Evolutionary conservation across 2,113 vertebrate species (phyloP), one percentile per base, ranked within the genome.

Genomic region (Oreotragus oreotragus): DNA sequence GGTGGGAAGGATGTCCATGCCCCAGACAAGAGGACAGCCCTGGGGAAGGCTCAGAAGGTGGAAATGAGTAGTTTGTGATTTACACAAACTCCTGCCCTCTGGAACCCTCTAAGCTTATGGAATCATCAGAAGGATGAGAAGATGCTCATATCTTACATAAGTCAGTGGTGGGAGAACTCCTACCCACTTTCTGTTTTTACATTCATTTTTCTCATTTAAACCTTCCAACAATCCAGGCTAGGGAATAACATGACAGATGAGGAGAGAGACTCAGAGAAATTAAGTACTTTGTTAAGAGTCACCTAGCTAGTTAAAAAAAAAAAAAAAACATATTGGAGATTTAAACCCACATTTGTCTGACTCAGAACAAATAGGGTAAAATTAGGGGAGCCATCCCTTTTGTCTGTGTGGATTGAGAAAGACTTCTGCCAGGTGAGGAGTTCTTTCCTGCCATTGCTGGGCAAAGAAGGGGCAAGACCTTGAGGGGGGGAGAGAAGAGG

Each of bases 201-300:
- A 36, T 85, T 88, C 13, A 28, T 49, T 62, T 21, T 49, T 77
- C 58, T 92, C 15, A 81, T 27, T 88, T 58, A 73, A 95, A 45
- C 76, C 16, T 85, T 60, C 70, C 25, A 92, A 27, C 64, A 94
- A 19, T 14, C 28, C 60, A 95, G 21, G 39, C 88, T 88, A 85
- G 88, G 43, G 73, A 5, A 17, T 96, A 66, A 58, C 30, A 33
- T 94, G 90, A 53, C 77, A 88, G 28, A 77, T 90, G 39, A 92
- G 73, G 21, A 85, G 70, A 84, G 81, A 97, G 58, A 90, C 28
- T 94, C 58, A 51, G 47, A 96, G 92, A 84, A 85, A 49, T 58
- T 91, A 89, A 92, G 30, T 66, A 55, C 60, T 66, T 87, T 90
- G 57, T 96, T 90, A 66, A 95, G 1, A 87, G 58, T 88, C n/a